Evolutionary conservation across 2,113 vertebrate species (phyloP), one percentile per base, ranked within the genome.

Genomic region (Perognathus longimembris): DNA sequence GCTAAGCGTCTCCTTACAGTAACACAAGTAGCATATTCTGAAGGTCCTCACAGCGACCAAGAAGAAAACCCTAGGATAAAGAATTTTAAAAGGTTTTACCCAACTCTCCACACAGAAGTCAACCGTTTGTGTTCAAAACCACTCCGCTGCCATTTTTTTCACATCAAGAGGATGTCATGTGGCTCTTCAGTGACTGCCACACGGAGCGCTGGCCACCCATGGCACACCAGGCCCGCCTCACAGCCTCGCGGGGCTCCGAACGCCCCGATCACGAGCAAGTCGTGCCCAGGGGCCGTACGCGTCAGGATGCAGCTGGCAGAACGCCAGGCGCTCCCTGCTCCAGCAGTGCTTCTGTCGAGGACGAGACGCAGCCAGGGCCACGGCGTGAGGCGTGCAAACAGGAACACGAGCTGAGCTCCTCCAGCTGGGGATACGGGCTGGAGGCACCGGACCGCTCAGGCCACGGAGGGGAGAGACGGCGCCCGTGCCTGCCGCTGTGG

Each of bases 221-320:
- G n/a, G n/a, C n/a, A n/a, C n/a, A n/a, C n/a, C n/a, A n/a, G n/a
- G n/a, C n/a, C n/a, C n/a, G n/a, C n/a, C n/a, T n/a, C n/a, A n/a
- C n/a, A n/a, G n/a, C n/a, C n/a, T n/a, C n/a, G n/a, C n/a, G n/a
- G n/a, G n/a, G 75, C 15, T 1, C 50, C 0, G 14, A 42, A 21
- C 81, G 95, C 89, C 84, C 79, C 78, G 45, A 6, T 45, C 75
- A 80, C 59, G 75, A 38, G 30, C 74, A 85, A 97, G 91, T 69
- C 54, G 34, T 45, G 73, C 77, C 81, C 79, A 85, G 38, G 0
- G 75, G n/a, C n/a, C 90, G 28, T 50, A 15, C 14, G 64, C 90
- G 34, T n/a, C 84, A 30, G 74, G 74, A 85, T 42, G n/a, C 84
- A 21, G n/a, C 67, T 75, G 93, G 80, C 87, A 75, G 0, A 67